Percentiles rank a stretch among this genome's conserved stretches.
Evolutionary conservation across 2,888 invertebrate species (phyloP).

Genomic region (Ectropis crepuscularia): DNA sequence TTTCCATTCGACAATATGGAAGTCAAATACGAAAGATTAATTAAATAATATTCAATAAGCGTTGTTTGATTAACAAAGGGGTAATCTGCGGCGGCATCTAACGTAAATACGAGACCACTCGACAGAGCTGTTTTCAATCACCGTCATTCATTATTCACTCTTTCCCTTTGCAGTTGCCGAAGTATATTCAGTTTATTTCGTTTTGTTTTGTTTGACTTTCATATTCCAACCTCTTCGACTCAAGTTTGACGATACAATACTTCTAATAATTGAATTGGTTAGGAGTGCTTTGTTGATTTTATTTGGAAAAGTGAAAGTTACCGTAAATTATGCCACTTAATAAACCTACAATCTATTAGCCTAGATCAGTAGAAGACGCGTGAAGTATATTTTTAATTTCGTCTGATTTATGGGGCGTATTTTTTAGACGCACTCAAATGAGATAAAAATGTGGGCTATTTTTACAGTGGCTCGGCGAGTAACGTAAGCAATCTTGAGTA

Average conservation of each 20-base stretch:
- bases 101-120: conserved; percentile 78
- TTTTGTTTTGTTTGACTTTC: conserved; percentile 82
- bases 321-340: conserved; percentile 11
- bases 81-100: conserved; percentile 83
- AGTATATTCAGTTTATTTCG: conserved; percentile 62
- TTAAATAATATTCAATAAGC: conserved; percentile 82
- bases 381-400: conserved; percentile 45
- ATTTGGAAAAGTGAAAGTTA: conserved; percentile 59
- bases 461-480: conserved; percentile 39
- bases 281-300: conserved; percentile 57
- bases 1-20: conserved; percentile 54
- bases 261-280: conserved; percentile 70
- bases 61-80: conserved; percentile 82
- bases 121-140: conserved; percentile 79
- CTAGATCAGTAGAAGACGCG: conserved; percentile 36
- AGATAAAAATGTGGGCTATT: conserved; percentile 48
- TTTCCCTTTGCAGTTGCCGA: conserved; percentile 81
- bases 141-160: conserved; percentile 82
- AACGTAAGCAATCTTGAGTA: conserved; percentile 55
- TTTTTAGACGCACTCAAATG: conserved; percentile 44
- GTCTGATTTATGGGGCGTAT: conserved; percentile 46
- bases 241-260: conserved; percentile 69
- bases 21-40: conserved; percentile 81
- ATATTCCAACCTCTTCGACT: conserved; percentile 70
- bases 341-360: conserved; percentile 28